Base-by-base conservation (phyloP, 1,140 invertebrate species). In the Neodiprion fabricii region DNA sequence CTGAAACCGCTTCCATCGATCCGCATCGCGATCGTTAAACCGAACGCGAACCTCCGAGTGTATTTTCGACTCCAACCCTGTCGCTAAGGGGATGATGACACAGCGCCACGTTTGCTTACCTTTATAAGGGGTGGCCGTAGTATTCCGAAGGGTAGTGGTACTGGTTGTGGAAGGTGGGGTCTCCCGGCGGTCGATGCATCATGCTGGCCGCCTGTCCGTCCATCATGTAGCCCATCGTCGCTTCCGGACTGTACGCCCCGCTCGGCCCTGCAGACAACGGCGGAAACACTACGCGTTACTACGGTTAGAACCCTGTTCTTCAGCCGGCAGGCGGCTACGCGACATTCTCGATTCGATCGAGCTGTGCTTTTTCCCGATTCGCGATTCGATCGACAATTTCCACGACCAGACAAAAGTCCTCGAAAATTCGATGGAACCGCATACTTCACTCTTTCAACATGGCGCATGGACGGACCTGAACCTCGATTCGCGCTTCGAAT, bases 201-300 rank as follows among this genome's bases (percentile, higher is more conserved):
- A 97, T 97, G 78, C 86, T 85, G 86, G 95, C 94, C 84, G 92
- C 91, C 89, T 96, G 95, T 82, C 96, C 95, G 89, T 98, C 97
- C 96, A 98, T 97, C 95, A 97, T 97, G 92, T 98, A 98, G 82
- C 96, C 95, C 94, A 98, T 97, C 84, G 93, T 92, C 81, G 95
- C 94, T 86, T 98, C 97, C 77, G 96, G 96, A 91, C 96, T 97
- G 90, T 98, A 98, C 73, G 95, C 95, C 85, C 96, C 96, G 90
- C 95, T 96, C 87, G 96, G 95, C 90, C 95, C 95, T 91, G 95
- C 94, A 89, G 95, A 95, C 84, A 89, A 88, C 84, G 95, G 95
- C 86, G 93, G 93, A 91, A 96, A 96, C 86, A 96, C 95, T 96
- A 92, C 90, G 86, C 86, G 87, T 90, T 89, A 90, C 84, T 88